Evolutionary conservation across 92 coral and sea anemone species (phyloP), one percentile per base, ranked within the genome.

Genomic region (Epizoanthus rinbou): DNA sequence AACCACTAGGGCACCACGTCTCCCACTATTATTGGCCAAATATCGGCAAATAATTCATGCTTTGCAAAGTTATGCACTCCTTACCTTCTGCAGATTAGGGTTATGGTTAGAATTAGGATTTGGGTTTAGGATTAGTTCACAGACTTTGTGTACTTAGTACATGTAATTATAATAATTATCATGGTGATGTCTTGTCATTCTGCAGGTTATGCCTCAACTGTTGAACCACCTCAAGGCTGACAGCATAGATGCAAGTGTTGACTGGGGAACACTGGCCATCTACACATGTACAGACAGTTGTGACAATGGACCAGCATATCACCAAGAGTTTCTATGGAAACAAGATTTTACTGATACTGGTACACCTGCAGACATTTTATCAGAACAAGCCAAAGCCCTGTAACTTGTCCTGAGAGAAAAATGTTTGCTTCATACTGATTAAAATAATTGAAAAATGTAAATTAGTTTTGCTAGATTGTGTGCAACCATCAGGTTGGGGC

Each of bases 301-400:
- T 80, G 92, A 81, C 16, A 80, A 75, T 57, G 87, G 91, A 3
- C 82, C 22, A 41, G 50, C 92, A 53, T 96, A 96, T 74, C 86
- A 80, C 15, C 69, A 88, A 41, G 99, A 96, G 87, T 96, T 93
- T 87, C 87, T 91, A 22, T 96, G 99, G 98, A 96, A 94, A 90
- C 99, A 96, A 80, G 95, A 96, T 85, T 94, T 96, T 90, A 85
- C 99, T 63, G 89, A 96, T 43, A 94, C 97, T 71, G 99, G 98
- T 16, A 64, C 95, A 13, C 94, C 97, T 10, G 90, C 88, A 17
- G 87, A 88, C 78, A 87, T 89, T 17, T 71, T 92, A 37, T 64
- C 91, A 53, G 25, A 86, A 59, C 76, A 79, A 23, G 76, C 78
- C 19, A 63, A 69, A 53, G 37, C 78, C 57, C 14, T 75, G 53